Evolutionary conservation across 2,797 vertebrate species (phyloP), one percentile per base, ranked within the genome.

Genomic region (Pygocentrus nattereri): DNA sequence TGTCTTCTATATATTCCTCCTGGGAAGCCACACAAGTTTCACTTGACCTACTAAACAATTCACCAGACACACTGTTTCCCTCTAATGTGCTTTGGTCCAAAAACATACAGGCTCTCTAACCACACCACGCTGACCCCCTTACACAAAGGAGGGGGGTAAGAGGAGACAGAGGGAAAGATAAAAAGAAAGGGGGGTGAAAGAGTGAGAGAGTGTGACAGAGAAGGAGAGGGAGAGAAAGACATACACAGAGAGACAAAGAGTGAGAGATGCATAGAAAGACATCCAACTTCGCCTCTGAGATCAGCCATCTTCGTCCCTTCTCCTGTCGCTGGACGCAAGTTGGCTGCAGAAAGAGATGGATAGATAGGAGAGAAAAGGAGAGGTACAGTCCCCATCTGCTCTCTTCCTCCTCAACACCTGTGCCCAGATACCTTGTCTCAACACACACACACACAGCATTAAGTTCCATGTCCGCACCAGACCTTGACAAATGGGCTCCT

Each of bases 361-460:
- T 89, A 89, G 86, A 47, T 84, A 88, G 81, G 72, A 49, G 74
- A 85, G 76, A 82, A 74, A 79, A 78, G 50, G 67, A 84, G 64
- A 72, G 71, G 74, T 31, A 85, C 86, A 84, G 82, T 82, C 76
- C 91, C 91, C 91, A 92, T 91, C 90, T 91, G 90, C 85, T 87
- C 85, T 89, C 88, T 90, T 90, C 85, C 87, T 87, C 82, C 85
- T 80, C 85, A 81, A 85, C 92, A 94, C 92, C 91, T 93, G 93
- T 85, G 90, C 82, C 90, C 88, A 76, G 58, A 61, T 77, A 79
- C 79, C 47, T 27, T 52, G 50, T n/a, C 67, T 47, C 78, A 47
- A 38, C 52, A 50, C 74, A 80, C 30, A 11, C 78, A 82, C 68
- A 84, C 81, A 59, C 76, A 85, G 67, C 47, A 86, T 89, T 76